These are phyloP conservation scores for Mongoloraphidia duomilia DNA, from an alignment of 2,888 invertebrate species.

Conservation along the genomic window DNA sequence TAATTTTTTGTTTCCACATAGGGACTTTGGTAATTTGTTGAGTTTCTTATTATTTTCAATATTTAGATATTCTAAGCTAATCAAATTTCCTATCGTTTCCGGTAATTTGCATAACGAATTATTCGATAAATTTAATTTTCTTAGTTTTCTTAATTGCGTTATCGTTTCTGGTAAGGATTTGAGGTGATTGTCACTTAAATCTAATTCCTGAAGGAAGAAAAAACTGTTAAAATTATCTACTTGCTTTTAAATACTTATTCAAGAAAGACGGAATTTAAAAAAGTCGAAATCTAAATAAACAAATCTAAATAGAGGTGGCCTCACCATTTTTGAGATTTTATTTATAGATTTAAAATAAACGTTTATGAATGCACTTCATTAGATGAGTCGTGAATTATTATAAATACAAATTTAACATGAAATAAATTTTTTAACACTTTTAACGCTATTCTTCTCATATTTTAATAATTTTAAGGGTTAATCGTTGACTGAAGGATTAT, in stretches of 20 bases:
- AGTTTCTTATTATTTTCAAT: conserved; percentile 44
- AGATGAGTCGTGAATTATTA: no score
- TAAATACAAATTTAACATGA: no score
- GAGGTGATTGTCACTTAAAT: conserved; percentile 57
- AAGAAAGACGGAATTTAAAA: conserved; percentile 3
- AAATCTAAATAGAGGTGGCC: no score
- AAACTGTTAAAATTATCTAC: conserved; percentile 9
- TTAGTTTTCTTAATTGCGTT: conserved; percentile 44
- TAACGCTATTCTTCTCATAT: no score
- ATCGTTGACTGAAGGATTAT: no score
- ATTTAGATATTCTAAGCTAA: conserved; percentile 43
- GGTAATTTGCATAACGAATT: conserved; percentile 54
- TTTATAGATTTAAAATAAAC: no score
- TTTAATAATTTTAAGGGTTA: no score
- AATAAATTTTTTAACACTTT: no score
- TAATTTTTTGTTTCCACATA: conserved; percentile 50
- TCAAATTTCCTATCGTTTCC: conserved; percentile 45
- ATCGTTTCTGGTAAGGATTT: conserved; percentile 54
- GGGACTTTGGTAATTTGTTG: conserved; percentile 43
- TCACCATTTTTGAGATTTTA: no score
- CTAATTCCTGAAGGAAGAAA: conserved; percentile 43
- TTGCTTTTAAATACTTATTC: not conserved
- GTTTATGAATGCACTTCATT: no score
- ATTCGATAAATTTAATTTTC: conserved; percentile 52
- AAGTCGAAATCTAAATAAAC: no score